A percentile compares a stretch with the other conserved stretches of the same genome.
phyloP scores from a whole-genome alignment of 1,140 invertebrate species.

The Lamellibrachia luymesi region DNA sequence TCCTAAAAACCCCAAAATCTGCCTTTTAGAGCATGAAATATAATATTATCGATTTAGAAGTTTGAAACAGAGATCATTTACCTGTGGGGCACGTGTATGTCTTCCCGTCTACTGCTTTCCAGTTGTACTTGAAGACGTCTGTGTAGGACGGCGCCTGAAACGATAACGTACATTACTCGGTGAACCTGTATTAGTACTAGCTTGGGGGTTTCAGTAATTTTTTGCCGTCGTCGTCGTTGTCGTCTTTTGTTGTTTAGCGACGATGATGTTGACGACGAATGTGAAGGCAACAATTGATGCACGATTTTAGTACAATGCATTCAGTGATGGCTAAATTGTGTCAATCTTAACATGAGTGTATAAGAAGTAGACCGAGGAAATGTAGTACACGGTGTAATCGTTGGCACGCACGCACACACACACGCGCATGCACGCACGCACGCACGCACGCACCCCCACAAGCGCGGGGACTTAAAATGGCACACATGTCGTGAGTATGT shows the following conservation, averaged over 20 bases:
- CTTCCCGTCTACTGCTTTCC: not conserved
- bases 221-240: no score
- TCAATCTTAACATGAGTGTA: no score
- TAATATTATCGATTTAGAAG: not conserved
- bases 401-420: not conserved
- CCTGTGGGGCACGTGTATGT: not conserved
- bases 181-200: not conserved
- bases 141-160: not conserved
- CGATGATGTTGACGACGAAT: not conserved
- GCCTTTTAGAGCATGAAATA: not conserved
- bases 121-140: not conserved
- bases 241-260: no score
- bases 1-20: not conserved
- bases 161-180: not conserved
- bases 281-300: not conserved
- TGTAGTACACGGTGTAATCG: no score
- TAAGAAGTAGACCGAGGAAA: no score
- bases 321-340: no score
- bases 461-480: not conserved
- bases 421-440: not conserved
- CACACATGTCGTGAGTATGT: not conserved
- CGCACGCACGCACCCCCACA: not conserved
- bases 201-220: no score
- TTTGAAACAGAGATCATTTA: not conserved
- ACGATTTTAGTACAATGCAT: not conserved